Evolutionary conservation across 1,140 invertebrate genomes (phyloP).

Genomic region (Odontomachus brunneus): DNA sequence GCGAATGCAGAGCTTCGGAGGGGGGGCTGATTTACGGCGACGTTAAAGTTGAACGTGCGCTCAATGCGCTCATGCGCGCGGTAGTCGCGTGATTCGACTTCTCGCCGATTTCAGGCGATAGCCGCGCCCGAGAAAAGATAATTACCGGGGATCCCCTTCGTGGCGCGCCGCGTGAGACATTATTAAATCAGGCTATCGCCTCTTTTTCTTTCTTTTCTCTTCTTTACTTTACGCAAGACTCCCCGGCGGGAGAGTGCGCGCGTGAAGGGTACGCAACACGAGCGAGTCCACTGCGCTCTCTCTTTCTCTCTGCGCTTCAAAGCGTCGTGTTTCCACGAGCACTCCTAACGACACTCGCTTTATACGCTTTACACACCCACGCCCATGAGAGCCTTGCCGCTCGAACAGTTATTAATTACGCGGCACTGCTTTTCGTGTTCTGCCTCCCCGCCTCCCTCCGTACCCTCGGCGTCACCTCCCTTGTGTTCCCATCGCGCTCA

Average conservation of each 20-base stretch:
- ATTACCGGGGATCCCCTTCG: slow-evolving; percentile 44
- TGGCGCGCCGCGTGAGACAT: slow-evolving; percentile 26
- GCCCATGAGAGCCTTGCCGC: slow-evolving; percentile 11
- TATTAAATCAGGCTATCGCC: slow-evolving; percentile 57
- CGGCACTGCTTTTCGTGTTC: slow-evolving; percentile 51
- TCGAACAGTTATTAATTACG: slow-evolving; percentile 68
- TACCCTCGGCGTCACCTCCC: not conserved
- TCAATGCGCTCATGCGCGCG: not conserved
- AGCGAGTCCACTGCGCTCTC: not conserved
- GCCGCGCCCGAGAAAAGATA: slow-evolving; percentile 41
- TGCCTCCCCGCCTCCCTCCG: not conserved
- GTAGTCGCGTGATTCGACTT: slow-evolving; percentile 46
- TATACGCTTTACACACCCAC: slow-evolving; percentile 57
- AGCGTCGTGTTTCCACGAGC: slow-evolving; percentile 54
- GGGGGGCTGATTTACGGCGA: slow-evolving; percentile 48
- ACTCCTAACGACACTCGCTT: slow-evolving; percentile 65
- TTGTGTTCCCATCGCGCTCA: slow-evolving; percentile 13
- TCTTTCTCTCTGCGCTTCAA: not conserved
- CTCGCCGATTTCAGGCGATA: slow-evolving; percentile 15
- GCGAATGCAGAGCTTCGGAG: not conserved
- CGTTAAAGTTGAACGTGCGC: slow-evolving; percentile 20
- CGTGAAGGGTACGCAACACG: slow-evolving; percentile 18
- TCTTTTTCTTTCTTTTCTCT: not conserved
- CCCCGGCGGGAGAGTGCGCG: too few species aligned
- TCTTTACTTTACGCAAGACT: too few species aligned